Evolutionary conservation across 1,140 invertebrate genomes (phyloP).

Genomic region (Bombus confusus): DNA sequence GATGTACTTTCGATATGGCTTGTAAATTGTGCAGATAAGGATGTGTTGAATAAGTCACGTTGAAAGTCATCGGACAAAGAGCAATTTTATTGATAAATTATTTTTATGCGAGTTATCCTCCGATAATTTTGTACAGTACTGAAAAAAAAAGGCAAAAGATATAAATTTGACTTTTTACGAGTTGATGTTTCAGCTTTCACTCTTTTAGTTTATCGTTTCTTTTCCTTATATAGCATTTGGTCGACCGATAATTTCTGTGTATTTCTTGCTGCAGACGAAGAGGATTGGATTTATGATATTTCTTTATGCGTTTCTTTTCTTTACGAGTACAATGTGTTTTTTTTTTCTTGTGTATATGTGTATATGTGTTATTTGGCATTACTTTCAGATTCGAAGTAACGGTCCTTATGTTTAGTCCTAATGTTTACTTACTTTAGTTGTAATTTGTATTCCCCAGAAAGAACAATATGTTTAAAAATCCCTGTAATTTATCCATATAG

Average conservation of each 20-base stretch:
- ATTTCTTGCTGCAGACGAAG: neutral
- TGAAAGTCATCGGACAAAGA: neutral
- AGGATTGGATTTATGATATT: neutral
- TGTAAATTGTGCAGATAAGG: too few relatives aligned
- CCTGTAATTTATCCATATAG: neutral
- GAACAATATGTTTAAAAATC: neutral
- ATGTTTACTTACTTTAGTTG: neutral
- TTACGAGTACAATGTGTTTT: neutral
- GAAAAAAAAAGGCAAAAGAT: neutral
- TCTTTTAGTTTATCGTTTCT: neutral
- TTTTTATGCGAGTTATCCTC: neutral
- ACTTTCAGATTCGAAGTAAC: neutral
- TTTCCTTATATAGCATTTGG: conserved; percentile 1
- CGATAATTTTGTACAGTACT: neutral
- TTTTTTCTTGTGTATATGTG: neutral
- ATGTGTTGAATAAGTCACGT: too few relatives aligned
- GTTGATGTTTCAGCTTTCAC: neutral
- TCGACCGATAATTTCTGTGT: neutral
- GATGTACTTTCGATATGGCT: too few relatives aligned
- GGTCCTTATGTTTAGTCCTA: neutral
- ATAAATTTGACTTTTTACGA: neutral
- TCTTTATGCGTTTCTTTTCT: neutral
- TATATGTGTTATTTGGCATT: neutral
- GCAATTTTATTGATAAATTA: neutral
- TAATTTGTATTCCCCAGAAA: neutral